Conservation (phyloP, 2,797 vertebrate species). For the Poeciliopsis presidionis region DNA sequence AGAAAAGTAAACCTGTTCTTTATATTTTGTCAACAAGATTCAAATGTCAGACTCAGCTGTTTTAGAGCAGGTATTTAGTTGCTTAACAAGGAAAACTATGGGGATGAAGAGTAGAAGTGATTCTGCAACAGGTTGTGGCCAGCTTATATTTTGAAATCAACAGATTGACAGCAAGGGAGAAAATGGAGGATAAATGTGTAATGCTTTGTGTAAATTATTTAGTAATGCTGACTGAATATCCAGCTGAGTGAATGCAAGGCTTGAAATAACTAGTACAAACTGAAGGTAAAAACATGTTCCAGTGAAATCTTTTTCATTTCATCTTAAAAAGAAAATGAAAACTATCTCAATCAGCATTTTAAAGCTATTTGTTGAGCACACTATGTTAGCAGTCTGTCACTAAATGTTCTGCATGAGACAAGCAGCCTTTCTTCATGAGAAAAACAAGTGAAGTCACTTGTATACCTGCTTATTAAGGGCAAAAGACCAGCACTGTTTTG, state of each 20-base stretch:
- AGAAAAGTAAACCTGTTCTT: background rate
- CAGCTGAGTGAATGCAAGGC: background rate
- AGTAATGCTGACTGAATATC: background rate
- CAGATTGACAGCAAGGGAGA: background rate
- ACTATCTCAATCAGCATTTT: slow-evolving; percentile 6
- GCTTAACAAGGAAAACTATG: background rate
- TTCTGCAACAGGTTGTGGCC: background rate
- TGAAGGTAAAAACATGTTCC: background rate
- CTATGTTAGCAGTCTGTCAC: slow-evolving; percentile 13
- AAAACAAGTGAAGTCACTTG: background rate
- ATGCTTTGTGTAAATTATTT: background rate
- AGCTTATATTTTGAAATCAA: background rate
- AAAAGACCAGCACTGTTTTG: background rate
- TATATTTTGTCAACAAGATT: background rate
- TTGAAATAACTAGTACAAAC: background rate
- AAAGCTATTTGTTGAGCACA: slow-evolving; percentile 37
- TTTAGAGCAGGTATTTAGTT: background rate
- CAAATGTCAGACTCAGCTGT: background rate
- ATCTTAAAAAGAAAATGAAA: background rate
- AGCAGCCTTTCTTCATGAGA: background rate
- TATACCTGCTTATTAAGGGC: background rate
- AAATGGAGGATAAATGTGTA: background rate
- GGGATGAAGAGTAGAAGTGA: background rate
- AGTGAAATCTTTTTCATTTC: background rate
- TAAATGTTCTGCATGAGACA: slow-evolving; percentile 18